These are phyloP conservation scores for Dicrostonyx torquatus DNA, from an alignment of 2,797 vertebrate genomes.

Conservation along the genomic window DNA sequence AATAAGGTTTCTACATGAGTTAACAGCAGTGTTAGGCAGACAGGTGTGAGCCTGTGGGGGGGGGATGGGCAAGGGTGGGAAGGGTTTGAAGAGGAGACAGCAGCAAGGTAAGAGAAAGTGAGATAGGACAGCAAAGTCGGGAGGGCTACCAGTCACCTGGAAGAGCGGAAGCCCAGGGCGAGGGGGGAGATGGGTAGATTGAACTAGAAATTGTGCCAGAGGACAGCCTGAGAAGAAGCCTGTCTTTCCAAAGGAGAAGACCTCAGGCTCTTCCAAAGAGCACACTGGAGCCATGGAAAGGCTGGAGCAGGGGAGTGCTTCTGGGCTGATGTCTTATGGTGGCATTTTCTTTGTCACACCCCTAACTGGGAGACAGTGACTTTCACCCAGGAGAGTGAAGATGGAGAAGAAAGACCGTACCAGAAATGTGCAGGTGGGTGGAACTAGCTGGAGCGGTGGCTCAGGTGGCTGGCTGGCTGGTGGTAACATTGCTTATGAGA, in stretches of 20 bases:
- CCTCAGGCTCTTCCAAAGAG: background rate
- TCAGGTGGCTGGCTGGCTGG: background rate
- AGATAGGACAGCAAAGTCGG: background rate
- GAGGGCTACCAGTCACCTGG: background rate
- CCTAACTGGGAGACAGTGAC: background rate
- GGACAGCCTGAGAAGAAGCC: background rate
- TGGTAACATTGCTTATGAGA: background rate
- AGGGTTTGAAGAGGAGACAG: background rate
- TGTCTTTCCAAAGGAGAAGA: background rate
- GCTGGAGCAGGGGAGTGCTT: background rate
- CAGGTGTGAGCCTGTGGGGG: background rate
- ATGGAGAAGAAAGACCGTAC: background rate
- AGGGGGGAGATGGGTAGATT: background rate
- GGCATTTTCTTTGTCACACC: background rate
- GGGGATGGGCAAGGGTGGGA: background rate
- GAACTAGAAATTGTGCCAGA: background rate
- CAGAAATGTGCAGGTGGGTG: background rate
- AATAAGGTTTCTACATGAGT: background rate
- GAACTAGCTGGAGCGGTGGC: background rate
- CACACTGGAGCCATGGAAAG: background rate
- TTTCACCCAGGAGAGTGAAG: background rate
- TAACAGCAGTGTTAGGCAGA: background rate
- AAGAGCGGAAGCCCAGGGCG: background rate
- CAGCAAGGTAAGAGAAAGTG: background rate
- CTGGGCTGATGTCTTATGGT: background rate